These are phyloP conservation scores for Falco concolor DNA, from an alignment of 2,797 vertebrate species.

Conservation along the genomic window DNA sequence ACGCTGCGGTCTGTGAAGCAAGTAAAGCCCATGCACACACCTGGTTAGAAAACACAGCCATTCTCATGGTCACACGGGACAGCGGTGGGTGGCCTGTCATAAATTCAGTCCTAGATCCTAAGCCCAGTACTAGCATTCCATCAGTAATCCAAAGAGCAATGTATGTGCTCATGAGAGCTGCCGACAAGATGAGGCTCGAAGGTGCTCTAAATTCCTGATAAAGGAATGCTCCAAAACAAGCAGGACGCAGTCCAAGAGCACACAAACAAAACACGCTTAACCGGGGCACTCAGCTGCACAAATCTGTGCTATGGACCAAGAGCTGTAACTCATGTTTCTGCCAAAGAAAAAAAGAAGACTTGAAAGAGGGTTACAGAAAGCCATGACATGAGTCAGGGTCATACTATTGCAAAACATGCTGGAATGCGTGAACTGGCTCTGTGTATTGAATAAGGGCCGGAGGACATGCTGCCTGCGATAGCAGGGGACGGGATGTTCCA, in stretches of 20 bases:
- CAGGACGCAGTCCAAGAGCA: not conserved
- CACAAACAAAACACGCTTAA: not conserved
- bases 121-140: not conserved
- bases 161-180: rapidly evolving
- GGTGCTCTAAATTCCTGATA: not conserved
- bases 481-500: not conserved
- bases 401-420: not conserved
- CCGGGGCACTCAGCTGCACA: not conserved
- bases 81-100: rapidly evolving
- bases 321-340: not conserved
- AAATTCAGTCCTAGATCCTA: not conserved
- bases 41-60: not conserved
- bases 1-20: not conserved
- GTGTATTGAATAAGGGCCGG: rapidly evolving
- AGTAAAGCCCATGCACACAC: not conserved
- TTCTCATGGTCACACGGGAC: not conserved
- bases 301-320: not conserved
- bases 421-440: rapidly evolving
- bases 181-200: not conserved
- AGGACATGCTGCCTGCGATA: rapidly evolving
- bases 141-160: rapidly evolving
- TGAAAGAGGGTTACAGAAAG: not conserved
- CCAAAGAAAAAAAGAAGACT: not conserved
- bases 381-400: rapidly evolving
- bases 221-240: not conserved